Conservation (phyloP, 1,140 invertebrate genomes). For the Drosophila pectinifera region DNA sequence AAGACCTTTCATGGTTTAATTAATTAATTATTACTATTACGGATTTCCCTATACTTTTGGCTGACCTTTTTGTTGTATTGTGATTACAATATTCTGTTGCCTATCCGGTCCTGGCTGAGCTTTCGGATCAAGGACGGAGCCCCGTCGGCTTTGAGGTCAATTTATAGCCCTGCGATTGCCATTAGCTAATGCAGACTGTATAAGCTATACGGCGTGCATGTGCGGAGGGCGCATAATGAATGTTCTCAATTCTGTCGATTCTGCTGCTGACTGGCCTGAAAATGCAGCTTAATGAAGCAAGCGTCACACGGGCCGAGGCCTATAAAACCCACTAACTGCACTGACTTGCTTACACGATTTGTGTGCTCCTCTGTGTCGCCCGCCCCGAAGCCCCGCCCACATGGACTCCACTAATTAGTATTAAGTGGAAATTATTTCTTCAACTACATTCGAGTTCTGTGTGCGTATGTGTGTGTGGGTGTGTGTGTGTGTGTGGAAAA, state of each 20-base stretch:
- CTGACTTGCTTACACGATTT: conserved; percentile 74
- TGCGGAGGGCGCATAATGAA: conserved; percentile 62
- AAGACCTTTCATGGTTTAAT: too few species aligned
- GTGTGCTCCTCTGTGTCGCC: conserved; percentile 20
- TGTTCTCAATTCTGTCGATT: conserved; percentile 54
- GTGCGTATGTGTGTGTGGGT: neutral
- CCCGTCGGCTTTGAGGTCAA: neutral
- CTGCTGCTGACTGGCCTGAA: conserved; percentile 76
- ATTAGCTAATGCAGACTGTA: conserved; percentile 43
- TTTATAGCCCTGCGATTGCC: neutral
- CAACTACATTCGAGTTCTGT: conserved; percentile 55
- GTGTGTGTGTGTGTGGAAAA: conserved; percentile 13
- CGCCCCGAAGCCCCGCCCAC: conserved; percentile 9
- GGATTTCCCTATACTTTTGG: neutral
- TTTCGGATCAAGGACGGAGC: neutral
- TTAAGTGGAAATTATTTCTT: conserved; percentile 82
- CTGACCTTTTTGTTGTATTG: neutral
- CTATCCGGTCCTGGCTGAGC: neutral
- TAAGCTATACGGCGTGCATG: conserved; percentile 12
- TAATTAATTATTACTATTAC: neutral
- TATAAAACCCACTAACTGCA: conserved; percentile 80
- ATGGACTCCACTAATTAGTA: conserved; percentile 73
- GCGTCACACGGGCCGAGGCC: conserved; percentile 58
- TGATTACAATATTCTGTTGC: neutral
- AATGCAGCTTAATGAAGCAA: conserved; percentile 78